Evolutionary conservation across 2,888 invertebrate species (phyloP), one percentile per base, ranked within the genome.

Genomic region (Leptinotarsa rubiginosa): DNA sequence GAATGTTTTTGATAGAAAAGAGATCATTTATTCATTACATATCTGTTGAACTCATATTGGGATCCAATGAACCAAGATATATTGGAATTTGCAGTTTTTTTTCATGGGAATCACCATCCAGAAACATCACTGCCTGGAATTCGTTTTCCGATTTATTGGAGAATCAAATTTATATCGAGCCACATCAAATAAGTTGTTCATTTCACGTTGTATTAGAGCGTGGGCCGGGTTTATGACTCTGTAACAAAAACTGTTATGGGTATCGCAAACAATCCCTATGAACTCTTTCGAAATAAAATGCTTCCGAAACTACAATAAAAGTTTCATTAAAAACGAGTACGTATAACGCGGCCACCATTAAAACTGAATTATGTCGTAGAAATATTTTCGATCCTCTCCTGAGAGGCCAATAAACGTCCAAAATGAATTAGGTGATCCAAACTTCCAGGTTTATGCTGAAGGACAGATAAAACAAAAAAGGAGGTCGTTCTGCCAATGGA

Each of bases 311-410:
- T 50, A 67, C 70, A 74, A 74, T 74, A 70, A 70, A 70, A 74
- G 74, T 74, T 74, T 74, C 74, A 74, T 74, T 74, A 74, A 74
- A 66, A 41, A 67, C 67, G 67, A 70, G 74, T 67, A 73, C 62
- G 67, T 70, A 74, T 70, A 47, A 70, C 70, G 67, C 47, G 49
- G 25, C 41, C 47, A 22, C 68, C 70, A 70, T 67, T 74, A 74
- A 74, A 74, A 62, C 67, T 74, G 74, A 74, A 74, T 62, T 70
- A 74, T 74, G 47, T 59, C 70, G 20, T 25, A 56, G 65, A 73
- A 65, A 73, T 73, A 69, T 73, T 69, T 73, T 69, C 69, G 47
- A 65, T 69, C 69, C 65, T 69, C 69, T 41, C 73, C 65, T 73
- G 69, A 65, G 65, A 47, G 73, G 41, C 69, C 73, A 73, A 73